These are phyloP conservation scores for Daktulosphaira vitifoliae DNA, from an alignment of 1,140 invertebrate species.

Conservation along the genomic window DNA sequence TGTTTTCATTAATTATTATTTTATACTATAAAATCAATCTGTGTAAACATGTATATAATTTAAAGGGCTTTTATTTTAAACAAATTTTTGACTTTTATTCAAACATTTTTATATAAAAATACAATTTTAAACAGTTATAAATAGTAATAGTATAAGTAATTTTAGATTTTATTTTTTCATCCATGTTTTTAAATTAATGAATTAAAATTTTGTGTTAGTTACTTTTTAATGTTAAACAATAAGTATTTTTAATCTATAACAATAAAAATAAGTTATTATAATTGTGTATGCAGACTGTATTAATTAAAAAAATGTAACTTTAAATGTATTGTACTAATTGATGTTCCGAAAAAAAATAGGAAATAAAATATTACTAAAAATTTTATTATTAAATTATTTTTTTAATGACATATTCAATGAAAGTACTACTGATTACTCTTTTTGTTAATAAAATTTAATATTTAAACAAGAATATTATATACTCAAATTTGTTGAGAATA, in stretches of 20 bases:
- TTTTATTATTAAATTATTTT: too few species aligned
- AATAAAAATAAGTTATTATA: too few species aligned
- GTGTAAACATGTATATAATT: background rate
- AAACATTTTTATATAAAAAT: background rate
- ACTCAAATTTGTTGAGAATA: too few species aligned
- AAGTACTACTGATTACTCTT: too few species aligned
- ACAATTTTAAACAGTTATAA: background rate
- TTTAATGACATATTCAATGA: too few species aligned
- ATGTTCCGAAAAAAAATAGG: too few species aligned
- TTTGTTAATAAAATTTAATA: too few species aligned
- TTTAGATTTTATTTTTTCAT: conserved; percentile 21
- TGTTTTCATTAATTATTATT: conserved; percentile 13
- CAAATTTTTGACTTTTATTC: background rate
- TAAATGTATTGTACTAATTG: too few species aligned
- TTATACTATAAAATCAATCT: conserved; percentile 1
- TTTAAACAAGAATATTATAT: too few species aligned
- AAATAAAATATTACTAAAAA: too few species aligned
- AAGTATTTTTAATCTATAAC: conserved; percentile 12
- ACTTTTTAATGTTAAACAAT: conserved; percentile 15
- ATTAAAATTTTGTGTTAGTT: conserved; percentile 1
- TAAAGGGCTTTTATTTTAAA: conserved; percentile 6
- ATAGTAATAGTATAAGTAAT: background rate
- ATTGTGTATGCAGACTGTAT: too few species aligned
- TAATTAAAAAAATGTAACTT: too few species aligned
- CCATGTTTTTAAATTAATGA: conserved; percentile 4